Evolutionary conservation across 2,797 vertebrate genomes (phyloP), one percentile per base, ranked within the genome.

Genomic region (Atherinosoma microstoma): DNA sequence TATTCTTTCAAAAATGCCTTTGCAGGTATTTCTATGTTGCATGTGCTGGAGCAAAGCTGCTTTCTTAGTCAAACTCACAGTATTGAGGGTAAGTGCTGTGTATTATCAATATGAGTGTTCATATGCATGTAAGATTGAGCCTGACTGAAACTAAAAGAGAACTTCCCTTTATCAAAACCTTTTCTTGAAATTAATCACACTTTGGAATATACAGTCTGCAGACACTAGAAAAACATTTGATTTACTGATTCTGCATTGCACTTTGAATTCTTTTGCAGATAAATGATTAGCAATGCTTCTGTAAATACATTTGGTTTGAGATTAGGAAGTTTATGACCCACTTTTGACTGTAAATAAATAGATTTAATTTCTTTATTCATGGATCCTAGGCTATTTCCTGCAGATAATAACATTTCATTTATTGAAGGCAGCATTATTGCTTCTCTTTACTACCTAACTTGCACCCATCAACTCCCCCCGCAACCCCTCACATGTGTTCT

Each of bases 371-470:
- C 30, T 57, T 64, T 74, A 35, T 73, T 73, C 60, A 18, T 34
- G 45, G 58, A 66, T 68, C 63, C 61, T 66, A 62, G 24, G 30
- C 59, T 67, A 63, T 77, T 87, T 74, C 67, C 79, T 64, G 34
- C 61, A 77, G 73, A 71, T 83, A 66, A 89, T 80, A 84, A 83
- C 76, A 84, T 84, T 90, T 92, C 66, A 84, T 93, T 93, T 88
- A 84, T 77, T 81, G 61, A 64, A 79, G 76, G 61, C 70, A 22
- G 72, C 84, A 67, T 79, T 73, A 80, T 75, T 89, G 73, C 76
- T 75, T 82, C 79, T 88, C 86, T 83, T 80, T 84, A 70, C 70
- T 74, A 67, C 80, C 54, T 66, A 58, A 70, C 76, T 70, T 70
- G 62, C 71, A 72, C 73, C 42, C 72, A 34, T 80, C 76, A 66